Percentiles rank a stretch among this genome's conserved stretches.
phyloP scores from a whole-genome alignment of 1,140 invertebrate species.

The Nymphalis io region DNA sequence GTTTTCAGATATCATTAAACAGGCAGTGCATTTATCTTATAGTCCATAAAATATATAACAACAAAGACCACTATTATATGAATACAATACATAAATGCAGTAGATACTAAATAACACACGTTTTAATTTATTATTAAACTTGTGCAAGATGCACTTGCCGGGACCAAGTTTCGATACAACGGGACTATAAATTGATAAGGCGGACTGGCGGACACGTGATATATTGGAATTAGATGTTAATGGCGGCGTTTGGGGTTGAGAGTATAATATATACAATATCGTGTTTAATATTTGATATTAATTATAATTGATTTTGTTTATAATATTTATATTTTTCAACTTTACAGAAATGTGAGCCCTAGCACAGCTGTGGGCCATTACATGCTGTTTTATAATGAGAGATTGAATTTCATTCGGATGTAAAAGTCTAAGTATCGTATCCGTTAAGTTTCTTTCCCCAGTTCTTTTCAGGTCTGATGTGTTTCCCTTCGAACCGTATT shows the following conservation, averaged over 20 bases:
- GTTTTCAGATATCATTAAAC: too few species aligned
- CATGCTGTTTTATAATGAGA: too few species aligned
- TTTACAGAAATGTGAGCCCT: too few species aligned
- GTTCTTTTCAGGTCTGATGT: too few species aligned
- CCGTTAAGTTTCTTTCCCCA: too few species aligned
- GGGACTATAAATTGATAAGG: constrained; percentile 65
- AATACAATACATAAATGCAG: background rate
- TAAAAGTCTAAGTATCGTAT: too few species aligned
- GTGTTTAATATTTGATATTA: background rate
- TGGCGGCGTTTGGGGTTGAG: constrained; percentile 12
- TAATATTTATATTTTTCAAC: background rate
- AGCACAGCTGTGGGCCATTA: too few species aligned
- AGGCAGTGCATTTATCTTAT: too few species aligned
- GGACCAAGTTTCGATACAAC: constrained; percentile 64
- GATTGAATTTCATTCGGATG: too few species aligned
- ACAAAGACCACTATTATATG: background rate
- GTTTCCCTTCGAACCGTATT: too few species aligned
- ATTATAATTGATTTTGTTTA: background rate
- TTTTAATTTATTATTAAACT: constrained; percentile 71
- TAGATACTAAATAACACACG: constrained; percentile 51
- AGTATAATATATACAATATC: background rate
- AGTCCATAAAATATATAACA: background rate
- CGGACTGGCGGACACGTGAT: constrained; percentile 43
- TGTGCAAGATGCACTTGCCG: constrained; percentile 55
- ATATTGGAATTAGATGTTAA: constrained; percentile 54